Percentiles rank a stretch among this genome's conserved stretches.
These are phyloP conservation scores for Mionectes olivaceus DNA, from an alignment of 2,797 vertebrate species.

Conservation along the genomic window DNA sequence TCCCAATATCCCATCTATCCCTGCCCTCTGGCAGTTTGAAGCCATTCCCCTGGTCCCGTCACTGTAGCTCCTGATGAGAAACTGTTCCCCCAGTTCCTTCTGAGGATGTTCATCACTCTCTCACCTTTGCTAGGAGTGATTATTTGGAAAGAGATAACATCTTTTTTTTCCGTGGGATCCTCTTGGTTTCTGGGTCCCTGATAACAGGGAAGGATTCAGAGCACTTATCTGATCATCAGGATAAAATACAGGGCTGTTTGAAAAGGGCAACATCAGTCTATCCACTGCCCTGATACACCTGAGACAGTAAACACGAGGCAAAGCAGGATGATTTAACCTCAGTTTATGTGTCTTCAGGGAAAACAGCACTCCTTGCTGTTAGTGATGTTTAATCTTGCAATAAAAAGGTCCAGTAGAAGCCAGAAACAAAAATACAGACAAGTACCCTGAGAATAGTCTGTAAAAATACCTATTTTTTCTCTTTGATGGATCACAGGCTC, in stretches of 20 bases:
- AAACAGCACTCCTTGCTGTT: not conserved
- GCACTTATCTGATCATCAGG: not conserved
- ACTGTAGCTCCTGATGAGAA: not conserved
- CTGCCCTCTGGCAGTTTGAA: not conserved
- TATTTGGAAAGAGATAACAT: not conserved
- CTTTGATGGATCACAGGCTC: not conserved
- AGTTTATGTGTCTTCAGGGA: not conserved
- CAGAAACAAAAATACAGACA: not conserved
- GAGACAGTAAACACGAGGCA: not conserved
- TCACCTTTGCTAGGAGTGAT: accelerated
- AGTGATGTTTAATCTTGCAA: not conserved
- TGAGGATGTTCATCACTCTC: not conserved
- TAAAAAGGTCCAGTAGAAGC: not conserved
- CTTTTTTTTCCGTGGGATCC: not conserved
- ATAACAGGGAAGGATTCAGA: not conserved
- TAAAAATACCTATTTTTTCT: not conserved
- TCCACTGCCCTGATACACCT: not conserved
- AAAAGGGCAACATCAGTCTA: not conserved
- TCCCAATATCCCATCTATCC: not conserved
- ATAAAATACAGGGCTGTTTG: not conserved
- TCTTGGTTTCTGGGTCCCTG: not conserved
- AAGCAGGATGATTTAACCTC: not conserved
- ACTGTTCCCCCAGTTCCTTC: not conserved
- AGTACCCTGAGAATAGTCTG: not conserved
- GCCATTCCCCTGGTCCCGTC: not conserved